Evolutionary conservation across 2,888 invertebrate species (phyloP).

Genomic region (Calephelis perditalis): DNA sequence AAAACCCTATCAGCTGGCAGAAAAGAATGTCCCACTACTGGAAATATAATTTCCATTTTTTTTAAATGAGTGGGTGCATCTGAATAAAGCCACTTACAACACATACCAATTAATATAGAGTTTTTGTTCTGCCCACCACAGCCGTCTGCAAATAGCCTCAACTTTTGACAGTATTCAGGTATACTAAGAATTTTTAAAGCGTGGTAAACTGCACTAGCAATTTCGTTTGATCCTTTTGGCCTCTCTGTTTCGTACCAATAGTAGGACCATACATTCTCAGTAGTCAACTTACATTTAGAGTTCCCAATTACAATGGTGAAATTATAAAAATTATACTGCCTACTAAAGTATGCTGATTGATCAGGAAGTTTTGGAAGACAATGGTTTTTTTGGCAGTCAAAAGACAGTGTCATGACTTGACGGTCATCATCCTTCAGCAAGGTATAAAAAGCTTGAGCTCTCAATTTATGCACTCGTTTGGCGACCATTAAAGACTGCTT

Average conservation of each 20-base stretch:
- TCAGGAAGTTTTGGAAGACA: slow-evolving; percentile 14
- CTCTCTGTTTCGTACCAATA: slow-evolving; percentile 14
- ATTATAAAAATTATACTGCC: slow-evolving; percentile 14
- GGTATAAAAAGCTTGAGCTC: slow-evolving; percentile 13
- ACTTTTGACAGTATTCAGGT: slow-evolving; percentile 1
- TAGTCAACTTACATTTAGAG: slow-evolving; percentile 12
- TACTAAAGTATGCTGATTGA: slow-evolving; percentile 11
- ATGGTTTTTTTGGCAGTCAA: slow-evolving; percentile 15
- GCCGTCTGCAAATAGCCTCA: slow-evolving; percentile 15
- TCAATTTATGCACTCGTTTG: slow-evolving; percentile 13
- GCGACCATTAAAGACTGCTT: slow-evolving; percentile 10
- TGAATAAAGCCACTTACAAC: slow-evolving; percentile 14
- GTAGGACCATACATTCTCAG: slow-evolving; percentile 12
- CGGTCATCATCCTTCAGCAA: slow-evolving; percentile 10
- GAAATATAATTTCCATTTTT: slow-evolving; percentile 14
- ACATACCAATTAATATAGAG: slow-evolving; percentile 14
- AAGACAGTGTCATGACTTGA: slow-evolving; percentile 13
- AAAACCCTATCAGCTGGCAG: slow-evolving; percentile 12
- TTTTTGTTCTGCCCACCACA: slow-evolving; percentile 15
- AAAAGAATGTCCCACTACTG: slow-evolving; percentile 15
- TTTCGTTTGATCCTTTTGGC: slow-evolving; percentile 13
- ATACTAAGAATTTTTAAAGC: slow-evolving; percentile 4
- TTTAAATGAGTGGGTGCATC: slow-evolving; percentile 9
- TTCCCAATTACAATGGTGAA: slow-evolving; percentile 12
- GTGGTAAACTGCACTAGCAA: slow-evolving; percentile 15